Evolutionary conservation across 2,113 vertebrate species (phyloP), one percentile per base, ranked within the genome.

Genomic region (Oryzias javanicus): DNA sequence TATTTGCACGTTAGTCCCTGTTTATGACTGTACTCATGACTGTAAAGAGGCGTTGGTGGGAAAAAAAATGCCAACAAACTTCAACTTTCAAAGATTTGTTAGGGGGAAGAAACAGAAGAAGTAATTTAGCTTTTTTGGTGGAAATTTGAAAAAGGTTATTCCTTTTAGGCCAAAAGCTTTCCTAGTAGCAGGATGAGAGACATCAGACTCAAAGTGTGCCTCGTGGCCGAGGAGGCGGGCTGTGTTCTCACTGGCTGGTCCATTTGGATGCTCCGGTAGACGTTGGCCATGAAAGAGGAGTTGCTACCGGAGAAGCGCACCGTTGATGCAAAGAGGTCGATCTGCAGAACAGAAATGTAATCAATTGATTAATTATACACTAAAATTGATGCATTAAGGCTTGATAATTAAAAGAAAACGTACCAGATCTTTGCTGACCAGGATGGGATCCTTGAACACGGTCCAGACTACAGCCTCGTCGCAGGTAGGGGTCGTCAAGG

Each of bases 391-490:
- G 8, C 3, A 4, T n/a, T 17, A 0, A 27, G 3, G 22, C 2
- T 27, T 0, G 19, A 49, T 5, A 53, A 0, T 22, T 4, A 20
- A 63, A 45, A 56, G 29, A 15, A 29, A 15, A 19, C 87, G 66
- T 55, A 91, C 90, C 80, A 91, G 2, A 18, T 90, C 68, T 19
- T 17, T 46, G 66, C 86, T 88, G 81, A 92, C 67, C 87, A 65
- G 66, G 47, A 93, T 76, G 0, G 90, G 5, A 0, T 91, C 79
- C 35, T 89, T 84, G 59, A 92, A 92, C 50, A 93, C 71, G 0
- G 92, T 91, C 92, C 92, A 93, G 14, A 92, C 53, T 5, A 93
- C 91, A 2, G 58, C 80, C 65, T 93, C 88, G 0, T 86, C 18
- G 46, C 91, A 93, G 0, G 0, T 0, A 0, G 91, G 91, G 8